Percentiles rank a stretch among this genome's conserved stretches.
These are phyloP conservation scores for Pycnonotus jocosus DNA, from an alignment of 2,113 vertebrate genomes.

Conservation along the genomic window DNA sequence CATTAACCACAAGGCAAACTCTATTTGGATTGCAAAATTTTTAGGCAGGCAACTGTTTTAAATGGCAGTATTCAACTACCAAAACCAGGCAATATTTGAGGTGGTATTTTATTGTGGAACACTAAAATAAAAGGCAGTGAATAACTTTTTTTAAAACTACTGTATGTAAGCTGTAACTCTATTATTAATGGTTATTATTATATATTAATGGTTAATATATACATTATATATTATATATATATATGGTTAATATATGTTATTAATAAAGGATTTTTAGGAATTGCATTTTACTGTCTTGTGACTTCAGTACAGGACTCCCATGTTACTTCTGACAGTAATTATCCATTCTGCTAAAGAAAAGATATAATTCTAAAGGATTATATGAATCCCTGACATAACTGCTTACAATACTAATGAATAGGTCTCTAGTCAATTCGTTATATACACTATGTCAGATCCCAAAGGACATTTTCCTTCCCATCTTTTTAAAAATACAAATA, in stretches of 20 bases:
- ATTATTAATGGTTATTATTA: neutral
- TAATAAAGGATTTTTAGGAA: neutral
- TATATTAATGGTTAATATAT: too few species aligned
- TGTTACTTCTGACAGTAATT: slow-evolving; percentile 29
- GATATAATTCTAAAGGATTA: neutral
- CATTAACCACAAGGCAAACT: neutral
- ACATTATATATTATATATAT: too few species aligned
- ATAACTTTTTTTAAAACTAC: neutral
- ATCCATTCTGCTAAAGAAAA: neutral
- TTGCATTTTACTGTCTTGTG: neutral
- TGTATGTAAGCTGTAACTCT: neutral
- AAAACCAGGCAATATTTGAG: neutral
- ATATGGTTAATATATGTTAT: too few species aligned
- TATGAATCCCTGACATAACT: neutral
- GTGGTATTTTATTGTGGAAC: neutral
- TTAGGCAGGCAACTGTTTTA: neutral
- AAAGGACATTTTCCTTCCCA: neutral
- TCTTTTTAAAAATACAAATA: neutral
- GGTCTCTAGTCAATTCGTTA: neutral
- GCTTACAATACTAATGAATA: neutral
- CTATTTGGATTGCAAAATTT: neutral
- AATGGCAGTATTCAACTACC: neutral
- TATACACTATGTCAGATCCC: neutral
- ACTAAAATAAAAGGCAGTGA: neutral
- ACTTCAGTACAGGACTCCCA: neutral